Percentiles rank a stretch among this genome's conserved stretches.
phyloP scores from a whole-genome alignment of 2,797 vertebrate genomes.

The Graptemys geographica region DNA sequence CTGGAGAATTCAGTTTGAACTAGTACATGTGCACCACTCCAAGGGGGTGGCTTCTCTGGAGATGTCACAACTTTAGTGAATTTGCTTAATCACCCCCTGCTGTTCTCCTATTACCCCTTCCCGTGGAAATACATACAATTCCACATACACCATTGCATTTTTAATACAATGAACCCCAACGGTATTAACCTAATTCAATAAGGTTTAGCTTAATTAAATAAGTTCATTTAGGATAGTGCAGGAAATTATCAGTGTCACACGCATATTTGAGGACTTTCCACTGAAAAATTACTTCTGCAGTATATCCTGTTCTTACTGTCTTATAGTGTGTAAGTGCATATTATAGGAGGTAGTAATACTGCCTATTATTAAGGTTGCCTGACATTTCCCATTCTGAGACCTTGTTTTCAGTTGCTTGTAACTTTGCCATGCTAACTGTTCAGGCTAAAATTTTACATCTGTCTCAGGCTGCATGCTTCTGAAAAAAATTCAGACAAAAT shows the following conservation, averaged over 20 bases:
- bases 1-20: not conserved
- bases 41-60: not conserved
- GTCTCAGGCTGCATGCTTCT: not conserved
- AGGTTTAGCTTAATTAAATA: not conserved
- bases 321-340: not conserved
- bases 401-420: not conserved
- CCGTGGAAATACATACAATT: not conserved
- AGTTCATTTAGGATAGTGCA: not conserved
- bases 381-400: not conserved
- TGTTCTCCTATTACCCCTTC: not conserved
- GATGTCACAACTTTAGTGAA: not conserved
- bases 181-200: not conserved
- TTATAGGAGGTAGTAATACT: not conserved
- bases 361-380: not conserved
- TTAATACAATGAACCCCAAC: not conserved
- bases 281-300: not conserved
- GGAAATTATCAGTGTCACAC: not conserved
- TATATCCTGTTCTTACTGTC: not conserved
- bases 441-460: fast-evolving
- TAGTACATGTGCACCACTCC: not conserved
- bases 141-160: not conserved
- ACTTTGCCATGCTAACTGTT: not conserved
- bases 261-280: not conserved
- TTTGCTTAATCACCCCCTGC: not conserved
- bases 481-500: not conserved